phyloP scores from a whole-genome alignment of 2,888 invertebrate species.

The Ypsolopha scabrella region DNA sequence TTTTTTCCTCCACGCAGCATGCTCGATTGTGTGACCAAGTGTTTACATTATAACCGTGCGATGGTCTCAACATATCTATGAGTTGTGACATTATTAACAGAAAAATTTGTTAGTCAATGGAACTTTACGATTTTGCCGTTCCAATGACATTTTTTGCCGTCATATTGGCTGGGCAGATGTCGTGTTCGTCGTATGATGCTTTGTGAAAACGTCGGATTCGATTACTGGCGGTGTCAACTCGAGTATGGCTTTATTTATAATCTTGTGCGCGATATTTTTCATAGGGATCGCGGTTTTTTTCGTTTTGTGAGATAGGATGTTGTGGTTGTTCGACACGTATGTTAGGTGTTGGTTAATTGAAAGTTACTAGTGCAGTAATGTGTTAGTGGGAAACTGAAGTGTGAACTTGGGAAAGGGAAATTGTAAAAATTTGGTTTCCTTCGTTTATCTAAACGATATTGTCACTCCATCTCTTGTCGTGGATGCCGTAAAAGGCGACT shows the following conservation, averaged over 20 bases:
- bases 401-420: too few relatives aligned
- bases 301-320: constrained; percentile 15
- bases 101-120: constrained; percentile 43
- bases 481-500: too few relatives aligned
- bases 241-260: constrained; percentile 55
- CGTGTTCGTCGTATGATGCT: constrained; percentile 12
- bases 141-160: constrained; percentile 44
- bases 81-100: constrained; percentile 61
- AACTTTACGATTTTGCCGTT: constrained; percentile 29
- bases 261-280: constrained; percentile 45
- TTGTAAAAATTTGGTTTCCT: too few relatives aligned
- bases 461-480: too few relatives aligned
- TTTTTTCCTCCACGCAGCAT: constrained; percentile 19
- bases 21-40: constrained; percentile 37
- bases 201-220: constrained; percentile 39
- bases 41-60: constrained; percentile 39
- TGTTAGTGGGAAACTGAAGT: too few relatives aligned
- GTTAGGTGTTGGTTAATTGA: neutral
- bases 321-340: constrained; percentile 19
- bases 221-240: constrained; percentile 50
- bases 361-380: neutral
- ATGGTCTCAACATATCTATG: constrained; percentile 33
- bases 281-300: constrained; percentile 22
- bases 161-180: constrained; percentile 45
- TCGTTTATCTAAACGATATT: too few relatives aligned